Percentiles rank a stretch among this genome's conserved stretches.
These are phyloP conservation scores for Polypterus senegalus DNA, from an alignment of 2,113 vertebrate species.

Conservation along the genomic window DNA sequence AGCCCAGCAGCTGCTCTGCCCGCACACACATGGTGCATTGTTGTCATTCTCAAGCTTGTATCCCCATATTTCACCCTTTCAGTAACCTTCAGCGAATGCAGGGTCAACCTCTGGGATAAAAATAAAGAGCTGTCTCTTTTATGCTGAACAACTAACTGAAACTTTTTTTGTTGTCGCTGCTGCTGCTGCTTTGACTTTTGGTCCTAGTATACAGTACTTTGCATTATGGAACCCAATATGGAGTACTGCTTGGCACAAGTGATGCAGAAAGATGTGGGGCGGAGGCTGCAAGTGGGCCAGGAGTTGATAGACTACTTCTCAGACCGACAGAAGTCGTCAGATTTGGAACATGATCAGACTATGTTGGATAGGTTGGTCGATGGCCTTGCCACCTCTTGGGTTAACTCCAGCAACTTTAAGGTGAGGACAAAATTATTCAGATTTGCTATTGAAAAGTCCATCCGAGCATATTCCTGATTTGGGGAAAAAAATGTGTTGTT, in stretches of 20 bases:
- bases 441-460: slow-evolving; percentile 5
- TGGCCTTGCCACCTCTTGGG: slow-evolving; percentile 86
- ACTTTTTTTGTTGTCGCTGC: slow-evolving; percentile 32
- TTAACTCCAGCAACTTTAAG: slow-evolving; percentile 98
- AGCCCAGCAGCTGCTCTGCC: slow-evolving; percentile 76
- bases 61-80: slow-evolving; percentile 62
- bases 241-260: slow-evolving; percentile 84
- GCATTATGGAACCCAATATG: slow-evolving; percentile 78
- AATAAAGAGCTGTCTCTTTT: slow-evolving; percentile 37
- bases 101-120: slow-evolving; percentile 38
- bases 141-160: slow-evolving; percentile 43
- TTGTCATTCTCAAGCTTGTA: slow-evolving; percentile 80
- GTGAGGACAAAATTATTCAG: slow-evolving; percentile 41
- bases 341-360: slow-evolving; percentile 92
- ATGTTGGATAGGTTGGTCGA: slow-evolving; percentile 93
- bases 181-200: slow-evolving; percentile 37
- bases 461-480: slow-evolving; percentile 7
- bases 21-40: slow-evolving; percentile 97
- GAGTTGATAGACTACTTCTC: slow-evolving; percentile 86
- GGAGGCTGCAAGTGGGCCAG: slow-evolving; percentile 85
- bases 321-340: slow-evolving; percentile 80
- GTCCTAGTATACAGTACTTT: neutral
- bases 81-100: slow-evolving; percentile 56
- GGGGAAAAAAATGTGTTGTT: neutral
- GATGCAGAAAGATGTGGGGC: slow-evolving; percentile 89